These are phyloP conservation scores for Pseudorasbora parva DNA, from an alignment of 2,113 vertebrate genomes.

Conservation along the genomic window DNA sequence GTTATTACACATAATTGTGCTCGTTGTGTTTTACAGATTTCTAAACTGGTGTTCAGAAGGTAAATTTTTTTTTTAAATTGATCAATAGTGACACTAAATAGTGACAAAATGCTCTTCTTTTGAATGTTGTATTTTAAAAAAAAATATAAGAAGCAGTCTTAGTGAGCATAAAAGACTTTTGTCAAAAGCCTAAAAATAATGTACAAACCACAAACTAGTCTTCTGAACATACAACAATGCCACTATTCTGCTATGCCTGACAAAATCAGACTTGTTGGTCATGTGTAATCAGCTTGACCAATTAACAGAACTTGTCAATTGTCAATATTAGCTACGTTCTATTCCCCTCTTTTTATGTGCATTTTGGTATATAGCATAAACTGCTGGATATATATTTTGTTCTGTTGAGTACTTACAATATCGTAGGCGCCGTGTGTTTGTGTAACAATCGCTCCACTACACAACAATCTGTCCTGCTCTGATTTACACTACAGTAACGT, in stretches of 20 bases:
- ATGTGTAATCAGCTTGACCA: neutral
- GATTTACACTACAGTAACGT: no score
- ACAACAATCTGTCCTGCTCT: no score
- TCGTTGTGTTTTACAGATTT: slow-evolving; percentile 65
- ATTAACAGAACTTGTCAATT: no score
- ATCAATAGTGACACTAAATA: neutral
- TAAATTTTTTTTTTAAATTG: neutral
- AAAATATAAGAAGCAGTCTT: neutral
- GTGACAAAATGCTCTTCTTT: no score
- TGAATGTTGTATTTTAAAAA: neutral
- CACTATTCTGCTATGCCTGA: no score
- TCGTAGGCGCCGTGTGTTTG: no score
- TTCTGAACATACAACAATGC: neutral
- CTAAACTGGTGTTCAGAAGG: neutral
- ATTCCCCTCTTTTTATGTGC: no score
- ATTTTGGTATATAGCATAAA: no score
- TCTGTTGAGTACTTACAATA: no score
- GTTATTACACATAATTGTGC: slow-evolving; percentile 46
- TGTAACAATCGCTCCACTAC: no score
- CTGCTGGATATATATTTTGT: no score
- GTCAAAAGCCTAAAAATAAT: neutral
- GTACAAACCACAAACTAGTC: neutral
- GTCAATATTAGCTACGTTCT: no score
- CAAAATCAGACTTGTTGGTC: neutral
- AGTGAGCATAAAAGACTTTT: neutral